Conservation (phyloP, 2,888 invertebrate genomes). For the Caenorhabditis sp. region DNA sequence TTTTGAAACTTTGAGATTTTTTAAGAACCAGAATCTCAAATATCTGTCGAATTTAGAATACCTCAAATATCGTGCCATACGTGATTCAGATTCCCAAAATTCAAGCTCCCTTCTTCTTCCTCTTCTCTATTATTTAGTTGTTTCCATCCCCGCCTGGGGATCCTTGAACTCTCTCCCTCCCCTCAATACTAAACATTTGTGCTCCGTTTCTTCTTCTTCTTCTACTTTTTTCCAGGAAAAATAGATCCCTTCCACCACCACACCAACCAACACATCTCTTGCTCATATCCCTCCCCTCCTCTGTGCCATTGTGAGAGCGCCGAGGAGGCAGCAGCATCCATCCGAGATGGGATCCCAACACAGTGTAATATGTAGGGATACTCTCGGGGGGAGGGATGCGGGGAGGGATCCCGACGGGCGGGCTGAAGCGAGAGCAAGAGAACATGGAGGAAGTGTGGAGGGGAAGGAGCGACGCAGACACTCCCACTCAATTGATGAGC, state of each 20-base stretch:
- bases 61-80: too few relatives aligned
- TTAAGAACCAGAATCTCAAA: too few relatives aligned
- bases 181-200: slow-evolving; percentile 4
- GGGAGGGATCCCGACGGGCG: background rate
- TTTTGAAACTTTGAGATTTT: too few relatives aligned
- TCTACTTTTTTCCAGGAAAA: slow-evolving; percentile 19
- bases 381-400: background rate
- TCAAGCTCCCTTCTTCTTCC: background rate
- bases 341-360: background rate
- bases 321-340: too few relatives aligned
- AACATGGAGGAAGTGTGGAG: slow-evolving; percentile 1
- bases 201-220: background rate
- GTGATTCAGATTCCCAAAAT: background rate
- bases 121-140: background rate
- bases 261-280: too few relatives aligned
- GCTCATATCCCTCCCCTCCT: background rate
- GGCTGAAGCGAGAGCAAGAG: slow-evolving; percentile 14
- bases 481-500: slow-evolving; percentile 62
- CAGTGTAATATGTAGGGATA: slow-evolving; percentile 20
- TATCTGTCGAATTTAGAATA: too few relatives aligned
- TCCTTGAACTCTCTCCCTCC: background rate
- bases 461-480: slow-evolving; percentile 32
- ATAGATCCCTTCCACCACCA: background rate
- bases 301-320: slow-evolving; percentile 16
- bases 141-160: background rate